phyloP scores from a whole-genome alignment of 2,113 vertebrate species.

The Pollimyrus isidori region DNA sequence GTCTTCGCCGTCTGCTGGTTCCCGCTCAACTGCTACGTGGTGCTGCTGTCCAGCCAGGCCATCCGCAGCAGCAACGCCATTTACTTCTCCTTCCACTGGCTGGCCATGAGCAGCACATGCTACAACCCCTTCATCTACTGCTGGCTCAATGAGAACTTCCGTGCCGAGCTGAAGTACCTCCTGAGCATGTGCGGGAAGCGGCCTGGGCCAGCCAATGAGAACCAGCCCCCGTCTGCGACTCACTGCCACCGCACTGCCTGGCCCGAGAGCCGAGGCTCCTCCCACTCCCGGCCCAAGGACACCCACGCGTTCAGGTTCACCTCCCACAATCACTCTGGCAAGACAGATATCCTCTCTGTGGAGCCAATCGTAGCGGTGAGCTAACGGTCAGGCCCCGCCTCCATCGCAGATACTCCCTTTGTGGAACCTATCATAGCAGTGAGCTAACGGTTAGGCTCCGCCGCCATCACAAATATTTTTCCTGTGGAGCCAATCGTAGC shows the following conservation, averaged over 20 bases:
- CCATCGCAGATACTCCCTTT: constrained; percentile 63
- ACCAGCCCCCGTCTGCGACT: constrained; percentile 24
- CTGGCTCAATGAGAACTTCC: constrained; percentile 85
- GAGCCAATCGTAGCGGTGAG: constrained; percentile 68
- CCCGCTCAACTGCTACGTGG: constrained; percentile 86
- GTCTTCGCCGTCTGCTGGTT: constrained; percentile 91
- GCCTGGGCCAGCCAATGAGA: constrained; percentile 24
- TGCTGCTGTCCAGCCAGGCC: constrained; percentile 82
- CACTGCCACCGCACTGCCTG: constrained; percentile 51
- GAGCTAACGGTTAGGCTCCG: constrained; percentile 39
- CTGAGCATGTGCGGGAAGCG: constrained; percentile 66
- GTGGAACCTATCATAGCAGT: constrained; percentile 69
- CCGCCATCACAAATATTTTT: constrained; percentile 59
- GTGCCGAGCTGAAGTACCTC: constrained; percentile 73
- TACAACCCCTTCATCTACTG: constrained; percentile 97
- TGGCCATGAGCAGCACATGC: constrained; percentile 92
- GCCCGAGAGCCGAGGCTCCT: constrained; percentile 46
- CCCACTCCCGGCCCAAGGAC: constrained; percentile 43
- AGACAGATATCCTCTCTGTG: constrained; percentile 70
- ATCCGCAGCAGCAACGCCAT: constrained; percentile 76
- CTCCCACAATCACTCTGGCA: constrained; percentile 59
- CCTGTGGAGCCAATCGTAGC: constrained; percentile 72
- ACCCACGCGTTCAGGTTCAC: constrained; percentile 51
- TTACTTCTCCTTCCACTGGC: constrained; percentile 91
- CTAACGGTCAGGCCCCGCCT: constrained; percentile 34